Conservation (phyloP, 2,113 vertebrate genomes). For the Barnardius zonarius region DNA sequence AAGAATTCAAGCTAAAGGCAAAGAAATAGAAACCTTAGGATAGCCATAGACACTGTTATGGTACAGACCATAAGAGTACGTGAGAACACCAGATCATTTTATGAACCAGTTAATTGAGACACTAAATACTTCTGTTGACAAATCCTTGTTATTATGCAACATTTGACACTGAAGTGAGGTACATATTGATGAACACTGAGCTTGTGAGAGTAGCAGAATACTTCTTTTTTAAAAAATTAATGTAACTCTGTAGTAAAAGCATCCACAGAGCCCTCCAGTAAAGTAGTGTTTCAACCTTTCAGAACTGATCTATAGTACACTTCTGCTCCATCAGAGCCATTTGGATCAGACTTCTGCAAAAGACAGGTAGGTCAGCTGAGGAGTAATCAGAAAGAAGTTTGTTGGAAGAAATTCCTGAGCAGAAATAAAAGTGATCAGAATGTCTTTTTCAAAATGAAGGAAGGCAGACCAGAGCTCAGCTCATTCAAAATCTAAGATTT, state of each 20-base stretch:
- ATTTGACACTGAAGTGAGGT: not conserved
- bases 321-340: not conserved
- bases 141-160: not conserved
- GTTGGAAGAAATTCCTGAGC: not conserved
- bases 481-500: not conserved
- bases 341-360: not conserved
- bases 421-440: not conserved
- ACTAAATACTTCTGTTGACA: not conserved
- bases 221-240: not conserved
- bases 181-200: not conserved
- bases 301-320: not conserved
- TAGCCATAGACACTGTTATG: fast-evolving
- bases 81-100: not conserved
- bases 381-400: not conserved
- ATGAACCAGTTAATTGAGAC: not conserved
- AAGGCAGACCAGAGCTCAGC: not conserved
- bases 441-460: not conserved
- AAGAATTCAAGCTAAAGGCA: not conserved
- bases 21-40: not conserved
- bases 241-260: not conserved
- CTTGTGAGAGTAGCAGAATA: not conserved
- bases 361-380: not conserved
- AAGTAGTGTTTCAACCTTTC: fast-evolving
- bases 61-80: not conserved
- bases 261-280: not conserved